Conservation (phyloP, 2,113 vertebrate genomes). For the Patagioenas fasciata region DNA sequence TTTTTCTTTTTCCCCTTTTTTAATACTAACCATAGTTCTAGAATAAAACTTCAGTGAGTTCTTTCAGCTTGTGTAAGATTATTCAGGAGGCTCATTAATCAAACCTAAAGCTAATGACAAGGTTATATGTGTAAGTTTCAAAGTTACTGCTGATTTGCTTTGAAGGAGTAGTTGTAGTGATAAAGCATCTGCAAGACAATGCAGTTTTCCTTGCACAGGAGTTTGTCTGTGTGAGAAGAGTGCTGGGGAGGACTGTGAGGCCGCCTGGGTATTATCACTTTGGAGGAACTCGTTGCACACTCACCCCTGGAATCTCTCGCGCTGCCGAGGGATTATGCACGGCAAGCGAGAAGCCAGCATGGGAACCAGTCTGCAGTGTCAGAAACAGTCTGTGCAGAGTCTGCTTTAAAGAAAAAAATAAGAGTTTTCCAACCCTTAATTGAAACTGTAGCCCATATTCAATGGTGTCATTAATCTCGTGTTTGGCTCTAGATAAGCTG, state of each 20-base stretch:
- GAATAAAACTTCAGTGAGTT: neutral
- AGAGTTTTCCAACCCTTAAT: neutral
- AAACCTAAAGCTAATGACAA: neutral
- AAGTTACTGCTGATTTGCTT: neutral
- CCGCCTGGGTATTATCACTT: rapidly evolving
- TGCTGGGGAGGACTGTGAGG: neutral
- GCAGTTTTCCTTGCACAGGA: neutral
- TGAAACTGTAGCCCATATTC: neutral
- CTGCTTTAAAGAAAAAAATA: neutral
- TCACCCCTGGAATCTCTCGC: neutral
- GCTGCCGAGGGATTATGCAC: rapidly evolving
- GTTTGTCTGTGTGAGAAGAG: neutral
- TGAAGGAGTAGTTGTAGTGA: neutral
- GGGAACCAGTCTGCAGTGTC: neutral
- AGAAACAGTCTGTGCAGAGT: neutral
- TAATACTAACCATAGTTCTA: neutral
- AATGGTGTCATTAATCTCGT: rapidly evolving
- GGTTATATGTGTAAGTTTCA: neutral
- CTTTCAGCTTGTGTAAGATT: neutral
- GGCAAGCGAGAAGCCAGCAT: neutral
- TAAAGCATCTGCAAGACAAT: neutral
- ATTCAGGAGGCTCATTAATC: neutral
- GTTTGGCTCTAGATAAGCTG: neutral
- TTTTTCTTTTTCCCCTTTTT: neutral
- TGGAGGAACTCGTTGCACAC: neutral